Conservation (phyloP, 2,888 invertebrate species). For the Drosophila silvestris region DNA sequence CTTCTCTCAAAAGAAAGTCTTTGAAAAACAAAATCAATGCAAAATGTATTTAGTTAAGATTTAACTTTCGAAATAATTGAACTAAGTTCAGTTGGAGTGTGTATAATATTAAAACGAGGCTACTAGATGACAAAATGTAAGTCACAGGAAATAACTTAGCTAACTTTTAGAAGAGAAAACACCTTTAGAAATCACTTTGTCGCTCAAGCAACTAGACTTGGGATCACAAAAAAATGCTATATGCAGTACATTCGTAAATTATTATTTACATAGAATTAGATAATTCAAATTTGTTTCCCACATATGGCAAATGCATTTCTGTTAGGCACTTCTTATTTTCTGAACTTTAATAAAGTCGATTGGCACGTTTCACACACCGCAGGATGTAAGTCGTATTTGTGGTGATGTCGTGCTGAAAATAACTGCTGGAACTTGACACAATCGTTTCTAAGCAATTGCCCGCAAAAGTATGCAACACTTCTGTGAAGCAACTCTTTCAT, state of each 20-base stretch:
- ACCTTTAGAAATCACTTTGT: not conserved
- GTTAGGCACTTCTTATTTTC: not conserved
- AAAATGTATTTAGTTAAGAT: not conserved
- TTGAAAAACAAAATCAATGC: not conserved
- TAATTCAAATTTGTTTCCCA: not conserved
- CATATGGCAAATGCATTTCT: not conserved
- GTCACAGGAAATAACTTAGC: not conserved
- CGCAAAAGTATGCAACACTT: conserved; percentile 44
- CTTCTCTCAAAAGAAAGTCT: not conserved
- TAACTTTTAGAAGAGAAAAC: not conserved
- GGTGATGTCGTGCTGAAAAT: not conserved
- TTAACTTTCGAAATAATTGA: not conserved
- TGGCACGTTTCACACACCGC: not conserved
- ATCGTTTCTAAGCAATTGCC: conserved; percentile 12
- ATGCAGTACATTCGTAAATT: not conserved
- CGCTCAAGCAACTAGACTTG: not conserved
- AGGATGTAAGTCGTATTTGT: not conserved
- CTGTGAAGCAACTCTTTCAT: not conserved
- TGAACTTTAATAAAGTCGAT: not conserved
- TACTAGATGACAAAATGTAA: not conserved
- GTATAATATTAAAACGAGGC: not conserved
- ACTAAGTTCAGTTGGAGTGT: not conserved
- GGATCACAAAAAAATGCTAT: not conserved
- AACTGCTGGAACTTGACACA: not conserved
- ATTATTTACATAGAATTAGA: not conserved